Base-by-base conservation (phyloP, 2,888 invertebrate genomes). In the Habrosyne pyritoides region DNA sequence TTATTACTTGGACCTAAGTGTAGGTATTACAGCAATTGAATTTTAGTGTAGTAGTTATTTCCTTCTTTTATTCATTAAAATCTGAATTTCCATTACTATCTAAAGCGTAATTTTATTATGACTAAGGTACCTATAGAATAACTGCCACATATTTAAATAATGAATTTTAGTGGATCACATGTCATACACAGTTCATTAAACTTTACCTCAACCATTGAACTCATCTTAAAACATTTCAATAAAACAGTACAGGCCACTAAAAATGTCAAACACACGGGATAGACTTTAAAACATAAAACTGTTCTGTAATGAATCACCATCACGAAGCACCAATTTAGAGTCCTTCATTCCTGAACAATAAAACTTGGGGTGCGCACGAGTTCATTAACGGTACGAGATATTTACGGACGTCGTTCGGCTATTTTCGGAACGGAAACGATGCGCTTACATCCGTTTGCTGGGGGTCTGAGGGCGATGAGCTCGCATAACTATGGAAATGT, bases 341-440 rank as follows among this genome's bases (percentile, higher is more conserved):
- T 50, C 56, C 51, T 53, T 51, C 55, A 55, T 57, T 55, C 54
- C 52, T 52, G 51, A 55, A 60, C 67, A 73, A 77, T 71, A 69
- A 73, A 73, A 69, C 69, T 52, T 53, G 47, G 56, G 58, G 53
- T 52, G 47, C 52, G 61, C 61, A 49, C 59, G 64, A 66, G 66
- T 66, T 69, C 77, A 71, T 73, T 71, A 75, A 63, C 61, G 62
- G 61, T 58, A 28, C 57, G 57, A 52, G 73, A 73, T 82, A 83
- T 80, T 79, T 80, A 59, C 60, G 76, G 61, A 47, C 53, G 56
- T 52, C 60, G 76, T 62, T 47, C 53, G 57, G 53, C 60, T 84
- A 84, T 83, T 79, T 81, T 67, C 21, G 63, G 71, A 79, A 64
- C 80, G 83, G 84, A 82, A 76, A 75, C 69, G 59, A 71, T 59